Percentiles rank a stretch among this genome's conserved stretches.
phyloP scores from a whole-genome alignment of 2,113 vertebrate species.

The Myocastor coypus region DNA sequence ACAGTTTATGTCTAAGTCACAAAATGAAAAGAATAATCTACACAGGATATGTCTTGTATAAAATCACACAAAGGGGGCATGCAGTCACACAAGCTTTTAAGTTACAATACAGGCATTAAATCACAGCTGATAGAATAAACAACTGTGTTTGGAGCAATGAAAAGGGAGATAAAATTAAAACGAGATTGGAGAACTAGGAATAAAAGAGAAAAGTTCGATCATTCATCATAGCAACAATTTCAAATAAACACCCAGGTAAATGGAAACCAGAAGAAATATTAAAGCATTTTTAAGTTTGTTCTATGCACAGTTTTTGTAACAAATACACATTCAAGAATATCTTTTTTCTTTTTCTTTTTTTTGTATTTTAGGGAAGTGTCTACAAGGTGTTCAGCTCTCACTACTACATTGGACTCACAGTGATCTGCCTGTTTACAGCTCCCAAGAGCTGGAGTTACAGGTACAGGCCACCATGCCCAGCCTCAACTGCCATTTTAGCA shows the following conservation, averaged over 20 bases:
- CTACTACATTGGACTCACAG: no score
- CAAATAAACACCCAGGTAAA: background rate
- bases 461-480: no score
- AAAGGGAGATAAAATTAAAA: background rate
- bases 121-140: background rate
- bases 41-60: background rate
- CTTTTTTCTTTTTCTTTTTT: no score
- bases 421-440: no score
- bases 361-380: no score
- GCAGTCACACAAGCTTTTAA: background rate
- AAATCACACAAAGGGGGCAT: background rate
- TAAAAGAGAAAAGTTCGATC: background rate
- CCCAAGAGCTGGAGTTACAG: no score
- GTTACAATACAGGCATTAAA: background rate
- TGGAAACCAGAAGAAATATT: background rate
- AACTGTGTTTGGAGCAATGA: background rate
- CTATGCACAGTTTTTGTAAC: background rate
- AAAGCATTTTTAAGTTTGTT: background rate
- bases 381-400: no score
- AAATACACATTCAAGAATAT: background rate
- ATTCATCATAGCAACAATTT: background rate
- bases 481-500: no score
- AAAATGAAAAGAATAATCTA: background rate
- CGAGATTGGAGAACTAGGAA: background rate
- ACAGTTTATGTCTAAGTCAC: background rate